Evolutionary conservation across 2,797 vertebrate species (phyloP), one percentile per base, ranked within the genome.

Genomic region (Hippoglossus hippoglossus): DNA sequence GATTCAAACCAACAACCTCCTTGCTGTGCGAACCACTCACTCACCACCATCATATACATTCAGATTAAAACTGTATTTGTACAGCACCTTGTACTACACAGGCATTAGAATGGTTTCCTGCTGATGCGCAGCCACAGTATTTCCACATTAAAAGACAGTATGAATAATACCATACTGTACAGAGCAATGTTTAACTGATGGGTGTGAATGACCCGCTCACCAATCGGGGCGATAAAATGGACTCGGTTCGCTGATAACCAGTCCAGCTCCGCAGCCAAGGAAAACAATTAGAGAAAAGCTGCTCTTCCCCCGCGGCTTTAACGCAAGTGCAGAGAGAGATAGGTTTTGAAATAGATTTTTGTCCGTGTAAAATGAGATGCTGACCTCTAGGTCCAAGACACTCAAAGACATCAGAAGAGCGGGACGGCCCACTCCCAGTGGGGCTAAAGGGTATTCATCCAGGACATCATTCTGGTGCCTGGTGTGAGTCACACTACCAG

Each of bases 291-390:
- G 87, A 91, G 87, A 67, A 86, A 73, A 87, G 80, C 77, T 69
- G 84, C 67, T 77, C 77, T 58, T 90, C 79, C 90, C 89, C 83
- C 53, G 72, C 73, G 92, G 91, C 64, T 89, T 89, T 90, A 92
- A 87, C 79, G 82, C 88, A 77, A 86, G 91, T 63, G 86, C 51
- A 81, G 87, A 93, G 87, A 94, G 91, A 94, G 90, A 94, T 84
- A 81, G 92, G 89, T 90, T 94, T 90, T 90, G 86, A 94, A 94
- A 95, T 94, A 94, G 94, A 95, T 94, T 94, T 95, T 92, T 93
- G 93, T 91, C 89, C 0, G 90, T 90, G 91, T 91, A 93, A 95
- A 94, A 94, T 94, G 93, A 95, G 90, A 93, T 55, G 73, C 85
- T 93, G 94, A 95, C 94, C 93, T 94, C 91, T 63, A 82, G 90